A percentile compares a stretch with the other conserved stretches of the same genome.
phyloP scores from a whole-genome alignment of 2,113 vertebrate genomes.

The Oceanites oceanicus region DNA sequence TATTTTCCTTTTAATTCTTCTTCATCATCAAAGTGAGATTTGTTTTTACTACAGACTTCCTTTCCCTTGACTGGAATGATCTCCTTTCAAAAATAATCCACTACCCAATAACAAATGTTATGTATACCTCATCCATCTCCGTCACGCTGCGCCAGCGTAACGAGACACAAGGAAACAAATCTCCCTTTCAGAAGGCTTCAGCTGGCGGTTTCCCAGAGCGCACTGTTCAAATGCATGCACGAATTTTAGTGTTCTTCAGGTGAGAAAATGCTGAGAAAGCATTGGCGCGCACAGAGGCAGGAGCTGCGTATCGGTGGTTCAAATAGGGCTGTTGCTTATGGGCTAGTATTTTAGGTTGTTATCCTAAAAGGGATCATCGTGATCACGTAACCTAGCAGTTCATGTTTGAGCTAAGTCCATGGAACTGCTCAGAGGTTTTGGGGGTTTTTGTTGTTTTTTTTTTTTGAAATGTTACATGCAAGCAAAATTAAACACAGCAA shows the following conservation, averaged over 20 bases:
- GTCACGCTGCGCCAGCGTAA: neutral
- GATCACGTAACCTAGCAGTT: neutral
- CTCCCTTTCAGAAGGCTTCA: neutral
- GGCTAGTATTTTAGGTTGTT: neutral
- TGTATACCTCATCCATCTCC: neutral
- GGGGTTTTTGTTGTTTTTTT: too few relatives aligned
- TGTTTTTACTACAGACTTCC: neutral
- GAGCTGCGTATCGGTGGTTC: neutral
- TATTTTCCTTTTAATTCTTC: neutral
- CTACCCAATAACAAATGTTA: neutral
- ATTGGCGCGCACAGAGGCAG: neutral
- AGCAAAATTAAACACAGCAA: neutral
- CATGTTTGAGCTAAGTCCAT: neutral
- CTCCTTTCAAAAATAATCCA: neutral
- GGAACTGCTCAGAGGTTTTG: neutral
- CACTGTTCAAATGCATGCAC: accelerated
- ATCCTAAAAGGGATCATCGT: neutral
- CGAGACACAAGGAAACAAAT: neutral
- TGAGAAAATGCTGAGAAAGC: neutral
- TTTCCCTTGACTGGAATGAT: slow-evolving; percentile 10
- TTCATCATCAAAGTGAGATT: slow-evolving; percentile 11
- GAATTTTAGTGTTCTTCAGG: neutral
- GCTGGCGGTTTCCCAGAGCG: neutral
- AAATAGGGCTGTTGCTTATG: neutral
- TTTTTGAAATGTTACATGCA: neutral